Percentiles rank a stretch among this genome's conserved stretches.
Evolutionary conservation across 2,113 vertebrate species (phyloP).

Genomic region (Bettongia penicillata): DNA sequence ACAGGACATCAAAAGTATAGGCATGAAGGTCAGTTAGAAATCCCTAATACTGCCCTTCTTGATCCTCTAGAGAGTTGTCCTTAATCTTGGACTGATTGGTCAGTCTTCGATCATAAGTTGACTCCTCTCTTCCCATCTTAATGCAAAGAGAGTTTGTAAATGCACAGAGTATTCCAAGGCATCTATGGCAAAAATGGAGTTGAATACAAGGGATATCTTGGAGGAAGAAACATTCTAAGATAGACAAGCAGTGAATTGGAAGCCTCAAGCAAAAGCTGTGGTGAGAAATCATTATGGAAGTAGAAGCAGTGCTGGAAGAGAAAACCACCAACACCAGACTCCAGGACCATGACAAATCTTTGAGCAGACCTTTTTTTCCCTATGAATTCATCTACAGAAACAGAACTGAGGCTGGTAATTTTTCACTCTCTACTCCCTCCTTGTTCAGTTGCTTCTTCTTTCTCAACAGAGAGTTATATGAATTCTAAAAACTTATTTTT

Average conservation of each 20-base stretch:
- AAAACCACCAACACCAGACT: not conserved
- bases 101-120: not conserved
- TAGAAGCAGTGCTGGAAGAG: not conserved
- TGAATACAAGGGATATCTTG: not conserved
- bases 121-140: not conserved
- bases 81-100: not conserved
- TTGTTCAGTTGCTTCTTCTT: not conserved
- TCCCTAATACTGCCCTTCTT: not conserved
- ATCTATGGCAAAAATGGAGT: not conserved
- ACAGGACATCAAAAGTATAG: not conserved
- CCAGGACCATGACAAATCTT: not conserved
- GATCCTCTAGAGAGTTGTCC: not conserved
- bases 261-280: not conserved
- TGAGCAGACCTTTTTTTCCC: not conserved
- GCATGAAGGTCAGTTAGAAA: not conserved
- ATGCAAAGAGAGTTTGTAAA: not conserved
- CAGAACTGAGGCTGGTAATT: not conserved
- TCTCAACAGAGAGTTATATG: not conserved
- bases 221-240: not conserved
- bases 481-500: not conserved
- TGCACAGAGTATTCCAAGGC: not conserved
- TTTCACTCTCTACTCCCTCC: not conserved
- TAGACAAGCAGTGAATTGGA: not conserved
- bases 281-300: not conserved
- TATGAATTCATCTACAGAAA: not conserved